phyloP scores from a whole-genome alignment of 2,888 invertebrate genomes.

The Nomada ferruginata region DNA sequence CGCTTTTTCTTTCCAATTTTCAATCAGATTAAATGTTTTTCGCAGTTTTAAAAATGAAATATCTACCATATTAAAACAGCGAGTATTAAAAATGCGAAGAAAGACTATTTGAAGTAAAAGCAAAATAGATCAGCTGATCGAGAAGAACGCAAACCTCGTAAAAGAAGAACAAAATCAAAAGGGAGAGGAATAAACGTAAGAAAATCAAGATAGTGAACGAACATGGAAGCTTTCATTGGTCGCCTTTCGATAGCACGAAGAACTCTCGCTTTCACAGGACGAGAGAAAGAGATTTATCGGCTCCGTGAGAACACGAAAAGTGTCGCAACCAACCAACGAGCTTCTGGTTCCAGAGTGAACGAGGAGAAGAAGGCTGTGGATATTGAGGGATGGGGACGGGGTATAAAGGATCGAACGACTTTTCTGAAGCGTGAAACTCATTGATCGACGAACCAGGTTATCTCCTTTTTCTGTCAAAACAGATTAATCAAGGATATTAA shows the following conservation, averaged over 20 bases:
- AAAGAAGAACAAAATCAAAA: too few relatives aligned
- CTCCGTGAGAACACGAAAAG: conserved; percentile 71
- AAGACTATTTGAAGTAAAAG: too few relatives aligned
- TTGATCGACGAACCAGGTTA: conserved; percentile 49
- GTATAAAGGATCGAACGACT: conserved; percentile 40
- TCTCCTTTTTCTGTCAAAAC: conserved; percentile 57
- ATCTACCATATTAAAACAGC: too few relatives aligned
- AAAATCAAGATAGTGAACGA: background rate
- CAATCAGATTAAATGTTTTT: too few relatives aligned
- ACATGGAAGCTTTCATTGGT: conserved; percentile 16
- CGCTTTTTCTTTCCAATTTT: too few relatives aligned
- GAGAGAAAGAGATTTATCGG: conserved; percentile 70
- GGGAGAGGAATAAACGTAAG: background rate
- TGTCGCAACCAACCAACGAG: conserved; percentile 68
- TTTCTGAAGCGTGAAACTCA: conserved; percentile 45
- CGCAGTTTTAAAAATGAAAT: too few relatives aligned
- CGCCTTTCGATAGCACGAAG: conserved; percentile 51
- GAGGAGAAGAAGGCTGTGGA: background rate
- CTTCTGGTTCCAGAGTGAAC: conserved; percentile 32
- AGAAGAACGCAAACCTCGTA: background rate
- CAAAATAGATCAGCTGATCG: too few relatives aligned
- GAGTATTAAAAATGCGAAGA: too few relatives aligned
- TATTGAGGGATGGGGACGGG: background rate
- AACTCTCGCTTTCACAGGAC: conserved; percentile 66
- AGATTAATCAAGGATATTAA: conserved; percentile 59